Conservation (phyloP, 1,140 invertebrate genomes). For the Drosophila kurseongensis region DNA sequence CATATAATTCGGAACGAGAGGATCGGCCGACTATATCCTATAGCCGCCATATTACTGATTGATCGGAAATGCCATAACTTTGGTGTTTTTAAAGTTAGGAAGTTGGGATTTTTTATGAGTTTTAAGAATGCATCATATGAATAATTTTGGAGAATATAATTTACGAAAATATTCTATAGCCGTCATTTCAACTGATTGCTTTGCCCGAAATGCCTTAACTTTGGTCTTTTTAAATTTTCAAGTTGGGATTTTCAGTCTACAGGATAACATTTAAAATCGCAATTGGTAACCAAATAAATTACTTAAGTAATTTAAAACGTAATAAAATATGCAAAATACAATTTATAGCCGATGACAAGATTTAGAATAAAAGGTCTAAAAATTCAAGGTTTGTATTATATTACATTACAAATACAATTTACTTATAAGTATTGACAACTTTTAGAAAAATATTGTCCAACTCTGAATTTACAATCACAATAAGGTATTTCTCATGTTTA, state of each 20-base stretch:
- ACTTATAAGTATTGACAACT: background rate
- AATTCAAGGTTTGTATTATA: conserved; percentile 18
- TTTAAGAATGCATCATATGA: no score
- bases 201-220: no score
- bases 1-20: no score
- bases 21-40: no score
- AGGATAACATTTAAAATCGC: conserved; percentile 4
- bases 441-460: background rate
- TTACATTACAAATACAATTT: conserved; percentile 7
- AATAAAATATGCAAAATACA: conserved; percentile 23
- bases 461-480: conserved; percentile 1
- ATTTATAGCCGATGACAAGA: conserved; percentile 8
- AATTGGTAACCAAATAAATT: conserved; percentile 18
- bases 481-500: background rate
- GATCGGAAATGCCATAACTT: no score
- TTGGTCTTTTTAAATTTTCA: no score
- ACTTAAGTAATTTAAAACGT: conserved; percentile 1
- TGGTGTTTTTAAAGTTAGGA: no score
- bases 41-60: no score
- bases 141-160: no score
- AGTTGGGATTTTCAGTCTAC: background rate
- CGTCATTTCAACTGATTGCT: no score
- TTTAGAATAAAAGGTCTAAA: background rate
- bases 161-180: no score
- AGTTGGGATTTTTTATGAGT: no score